Conservation (phyloP, 2,797 vertebrate species). For the Centropyge bicolor region DNA sequence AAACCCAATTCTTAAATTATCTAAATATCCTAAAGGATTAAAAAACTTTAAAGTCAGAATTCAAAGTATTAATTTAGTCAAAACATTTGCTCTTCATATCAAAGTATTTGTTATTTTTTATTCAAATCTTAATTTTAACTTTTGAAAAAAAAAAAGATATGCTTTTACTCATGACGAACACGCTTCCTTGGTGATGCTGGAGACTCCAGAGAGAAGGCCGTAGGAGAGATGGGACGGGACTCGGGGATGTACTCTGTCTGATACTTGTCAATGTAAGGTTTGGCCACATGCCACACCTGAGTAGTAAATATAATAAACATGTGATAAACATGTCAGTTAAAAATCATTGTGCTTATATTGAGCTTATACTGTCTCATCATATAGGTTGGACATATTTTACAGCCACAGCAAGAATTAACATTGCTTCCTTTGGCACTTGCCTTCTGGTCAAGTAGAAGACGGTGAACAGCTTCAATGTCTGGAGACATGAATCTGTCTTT, state of each 20-base stretch:
- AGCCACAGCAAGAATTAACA: background rate
- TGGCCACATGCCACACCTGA: slow-evolving; percentile 95
- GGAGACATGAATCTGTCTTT: slow-evolving; percentile 99
- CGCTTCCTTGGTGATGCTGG: slow-evolving; percentile 85
- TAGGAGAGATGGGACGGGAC: slow-evolving; percentile 93
- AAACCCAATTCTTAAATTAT: slow-evolving; percentile 16
- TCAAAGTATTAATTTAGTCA: slow-evolving; percentile 4
- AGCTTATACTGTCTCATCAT: background rate
- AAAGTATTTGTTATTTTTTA: background rate
- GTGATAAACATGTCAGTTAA: slow-evolving; percentile 10
- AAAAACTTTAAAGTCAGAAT: slow-evolving; percentile 1
- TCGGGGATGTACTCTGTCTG: slow-evolving; percentile 93
- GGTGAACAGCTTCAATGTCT: slow-evolving; percentile 94
- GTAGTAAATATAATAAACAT: slow-evolving; percentile 31
- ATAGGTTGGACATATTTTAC: background rate
- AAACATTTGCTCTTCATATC: slow-evolving; percentile 17
- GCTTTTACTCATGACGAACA: slow-evolving; percentile 82
- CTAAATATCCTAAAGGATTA: background rate
- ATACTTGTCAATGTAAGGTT: slow-evolving; percentile 97
- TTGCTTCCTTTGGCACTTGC: slow-evolving; percentile 69
- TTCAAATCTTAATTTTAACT: slow-evolving; percentile 15
- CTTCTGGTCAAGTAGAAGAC: slow-evolving; percentile 94
- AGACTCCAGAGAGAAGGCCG: slow-evolving; percentile 92
- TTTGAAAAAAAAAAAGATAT: background rate
- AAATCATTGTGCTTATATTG: background rate